Percentiles rank a stretch among this genome's conserved stretches.
Evolutionary conservation across 2,888 invertebrate species (phyloP).

Genomic region (Auanema freiburgensis): DNA sequence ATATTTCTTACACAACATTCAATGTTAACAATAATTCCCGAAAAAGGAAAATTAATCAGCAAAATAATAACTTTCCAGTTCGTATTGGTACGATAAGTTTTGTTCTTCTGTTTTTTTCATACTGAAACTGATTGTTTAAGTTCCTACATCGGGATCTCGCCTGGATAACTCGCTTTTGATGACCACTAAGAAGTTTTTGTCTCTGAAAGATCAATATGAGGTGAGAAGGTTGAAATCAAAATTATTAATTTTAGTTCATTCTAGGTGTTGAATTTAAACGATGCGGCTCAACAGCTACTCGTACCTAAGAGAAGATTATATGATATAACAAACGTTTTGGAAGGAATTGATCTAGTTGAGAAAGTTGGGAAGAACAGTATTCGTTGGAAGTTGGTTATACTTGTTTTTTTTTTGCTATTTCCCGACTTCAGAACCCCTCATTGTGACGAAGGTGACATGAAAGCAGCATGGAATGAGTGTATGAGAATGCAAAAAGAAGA

Average conservation of each 20-base stretch:
- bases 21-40: too few species aligned
- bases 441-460: constrained; percentile 26
- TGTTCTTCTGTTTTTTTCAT: too few species aligned
- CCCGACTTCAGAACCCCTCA: constrained; percentile 25
- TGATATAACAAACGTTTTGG: constrained; percentile 60
- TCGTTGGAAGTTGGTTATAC: constrained; percentile 45
- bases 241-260: constrained; percentile 15
- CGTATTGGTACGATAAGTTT: too few species aligned
- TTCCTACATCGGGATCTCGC: constrained; percentile 17
- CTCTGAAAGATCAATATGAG: constrained; percentile 30
- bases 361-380: constrained; percentile 63
- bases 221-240: constrained; percentile 10
- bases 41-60: too few species aligned
- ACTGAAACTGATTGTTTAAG: too few species aligned
- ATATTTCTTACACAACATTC: too few species aligned
- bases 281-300: constrained; percentile 53
- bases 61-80: too few species aligned
- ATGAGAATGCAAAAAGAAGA: constrained; percentile 34
- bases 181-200: constrained; percentile 52
- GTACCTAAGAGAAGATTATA: constrained; percentile 62
- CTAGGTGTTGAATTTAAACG: constrained; percentile 59
- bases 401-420: neutral
- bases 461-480: constrained; percentile 32
- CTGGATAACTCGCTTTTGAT: constrained; percentile 56
- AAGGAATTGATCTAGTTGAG: constrained; percentile 61